Evolutionary conservation across 2,797 vertebrate genomes (phyloP).

Genomic region (Phrynocephalus forsythii): DNA sequence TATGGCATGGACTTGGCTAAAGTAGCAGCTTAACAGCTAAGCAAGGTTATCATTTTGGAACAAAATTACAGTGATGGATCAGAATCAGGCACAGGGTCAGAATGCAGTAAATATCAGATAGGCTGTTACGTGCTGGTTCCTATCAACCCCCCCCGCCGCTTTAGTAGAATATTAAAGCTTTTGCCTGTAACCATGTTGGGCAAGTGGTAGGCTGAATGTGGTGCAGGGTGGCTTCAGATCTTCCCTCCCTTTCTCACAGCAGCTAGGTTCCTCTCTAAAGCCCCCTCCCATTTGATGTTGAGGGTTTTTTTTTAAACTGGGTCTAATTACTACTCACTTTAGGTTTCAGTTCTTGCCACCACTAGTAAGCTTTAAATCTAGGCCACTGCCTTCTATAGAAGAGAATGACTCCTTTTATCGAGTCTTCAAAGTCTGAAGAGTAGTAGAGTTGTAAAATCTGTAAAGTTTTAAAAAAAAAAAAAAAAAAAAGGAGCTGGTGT

Average conservation of each 20-base stretch:
- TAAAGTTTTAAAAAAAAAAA: no score
- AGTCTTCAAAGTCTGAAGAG: not conserved
- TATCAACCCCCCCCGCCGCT: not conserved
- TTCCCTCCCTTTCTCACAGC: not conserved
- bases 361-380: no score
- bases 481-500: not conserved
- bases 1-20: no score
- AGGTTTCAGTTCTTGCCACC: not conserved
- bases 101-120: not conserved
- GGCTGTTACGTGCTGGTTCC: not conserved
- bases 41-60: not conserved
- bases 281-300: no score
- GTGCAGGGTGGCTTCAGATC: not conserved
- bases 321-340: not conserved
- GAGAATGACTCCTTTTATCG: not conserved
- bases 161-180: not conserved
- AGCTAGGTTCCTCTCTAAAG: not conserved
- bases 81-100: not conserved
- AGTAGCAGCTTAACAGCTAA: not conserved
- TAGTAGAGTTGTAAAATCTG: not conserved
- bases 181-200: not conserved
- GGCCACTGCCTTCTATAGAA: not conserved
- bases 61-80: not conserved
- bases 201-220: not conserved
- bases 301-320: not conserved